Conservation (phyloP, 2,888 invertebrate species). For the Leucophora obtusa region DNA sequence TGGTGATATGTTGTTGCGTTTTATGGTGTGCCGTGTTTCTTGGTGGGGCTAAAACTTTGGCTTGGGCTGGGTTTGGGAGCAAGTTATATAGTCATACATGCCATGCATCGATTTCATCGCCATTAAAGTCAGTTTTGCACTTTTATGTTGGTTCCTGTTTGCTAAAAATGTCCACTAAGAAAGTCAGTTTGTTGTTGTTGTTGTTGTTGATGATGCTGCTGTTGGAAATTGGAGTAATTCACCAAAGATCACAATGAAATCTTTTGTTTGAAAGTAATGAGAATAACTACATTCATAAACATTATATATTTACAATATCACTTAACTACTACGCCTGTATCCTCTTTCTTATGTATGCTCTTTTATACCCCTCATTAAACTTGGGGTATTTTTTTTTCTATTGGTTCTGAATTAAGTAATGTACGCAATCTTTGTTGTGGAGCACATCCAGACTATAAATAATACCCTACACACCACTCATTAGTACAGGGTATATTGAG, state of each 20-base stretch:
- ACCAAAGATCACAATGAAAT: constrained; percentile 54
- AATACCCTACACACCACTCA: too few species aligned
- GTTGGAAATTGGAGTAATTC: constrained; percentile 75
- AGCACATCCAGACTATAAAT: constrained; percentile 29
- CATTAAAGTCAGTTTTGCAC: constrained; percentile 71
- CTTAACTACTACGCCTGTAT: constrained; percentile 18
- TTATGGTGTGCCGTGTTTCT: constrained; percentile 22
- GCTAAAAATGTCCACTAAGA: constrained; percentile 73
- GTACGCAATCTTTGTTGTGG: constrained; percentile 18
- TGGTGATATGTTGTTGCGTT: constrained; percentile 22
- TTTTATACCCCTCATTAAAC: neutral
- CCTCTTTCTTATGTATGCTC: constrained; percentile 14
- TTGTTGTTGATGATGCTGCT: constrained; percentile 24
- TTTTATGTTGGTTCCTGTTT: constrained; percentile 69
- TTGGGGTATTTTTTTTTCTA: constrained; percentile 15
- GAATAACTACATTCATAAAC: neutral
- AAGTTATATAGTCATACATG: constrained; percentile 7
- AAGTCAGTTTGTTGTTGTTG: constrained; percentile 9
- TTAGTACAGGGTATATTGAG: too few species aligned
- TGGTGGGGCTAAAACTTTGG: constrained; percentile 31
- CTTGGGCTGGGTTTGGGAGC: constrained; percentile 40
- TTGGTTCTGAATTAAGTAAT: constrained; percentile 63
- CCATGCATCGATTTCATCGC: constrained; percentile 73
- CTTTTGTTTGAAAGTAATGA: neutral
- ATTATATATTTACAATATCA: constrained; percentile 55